Percentiles rank a stretch among this genome's conserved stretches.
These are phyloP conservation scores for Nowickia ferox DNA, from an alignment of 2,888 invertebrate genomes.

Conservation along the genomic window DNA sequence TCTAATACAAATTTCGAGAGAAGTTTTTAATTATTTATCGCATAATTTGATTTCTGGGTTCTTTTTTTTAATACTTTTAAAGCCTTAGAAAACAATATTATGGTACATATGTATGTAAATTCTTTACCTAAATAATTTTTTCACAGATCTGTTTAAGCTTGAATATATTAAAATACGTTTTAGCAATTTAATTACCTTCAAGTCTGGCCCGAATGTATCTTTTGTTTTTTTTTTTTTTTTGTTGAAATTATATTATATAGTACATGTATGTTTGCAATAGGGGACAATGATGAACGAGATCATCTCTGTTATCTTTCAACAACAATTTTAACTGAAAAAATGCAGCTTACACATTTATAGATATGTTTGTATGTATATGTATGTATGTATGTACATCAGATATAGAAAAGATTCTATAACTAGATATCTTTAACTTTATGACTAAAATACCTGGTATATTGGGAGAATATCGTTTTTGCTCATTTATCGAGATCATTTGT, in stretches of 20 bases:
- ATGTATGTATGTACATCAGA: conserved; percentile 8
- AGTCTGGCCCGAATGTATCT: conserved; percentile 49
- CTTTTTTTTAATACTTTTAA: conserved; percentile 39
- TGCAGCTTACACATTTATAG: conserved; percentile 61
- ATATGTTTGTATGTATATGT: no score
- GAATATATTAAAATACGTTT: conserved; percentile 64
- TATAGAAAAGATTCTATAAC: conserved; percentile 55
- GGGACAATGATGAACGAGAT: conserved; percentile 57
- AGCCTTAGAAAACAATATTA: conserved; percentile 55
- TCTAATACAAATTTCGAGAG: conserved; percentile 50
- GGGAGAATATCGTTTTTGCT: conserved; percentile 45
- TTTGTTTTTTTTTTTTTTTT: conserved; percentile 24
- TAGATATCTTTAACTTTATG: conserved; percentile 56
- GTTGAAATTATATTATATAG: background rate
- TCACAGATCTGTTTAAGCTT: conserved; percentile 59
- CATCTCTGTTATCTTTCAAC: conserved; percentile 63
- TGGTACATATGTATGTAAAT: background rate
- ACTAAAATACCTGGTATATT: conserved; percentile 62
- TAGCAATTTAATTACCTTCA: conserved; percentile 68
- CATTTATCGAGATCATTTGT: conserved; percentile 32
- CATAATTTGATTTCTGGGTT: conserved; percentile 31
- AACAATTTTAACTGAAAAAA: conserved; percentile 60
- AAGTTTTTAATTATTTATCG: conserved; percentile 38
- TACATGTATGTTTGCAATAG: conserved; percentile 39
- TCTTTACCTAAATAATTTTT: conserved; percentile 58